Evolutionary conservation across 1,140 invertebrate genomes (phyloP), one percentile per base, ranked within the genome.

Genomic region (Monomorium pharaonis): DNA sequence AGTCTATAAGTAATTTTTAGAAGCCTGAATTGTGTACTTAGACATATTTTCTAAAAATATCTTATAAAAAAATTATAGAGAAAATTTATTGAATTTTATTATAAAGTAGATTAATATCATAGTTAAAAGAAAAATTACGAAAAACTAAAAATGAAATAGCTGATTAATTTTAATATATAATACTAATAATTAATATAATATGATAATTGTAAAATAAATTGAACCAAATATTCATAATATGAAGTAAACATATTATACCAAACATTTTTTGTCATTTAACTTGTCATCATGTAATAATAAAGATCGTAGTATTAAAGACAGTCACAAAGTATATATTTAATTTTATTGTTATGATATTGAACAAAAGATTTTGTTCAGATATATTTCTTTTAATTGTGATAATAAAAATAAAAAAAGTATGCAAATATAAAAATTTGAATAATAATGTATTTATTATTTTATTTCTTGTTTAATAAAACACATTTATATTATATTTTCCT

Each of bases 181-280:
- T n/a, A n/a, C n/a, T n/a, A n/a, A n/a, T n/a, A n/a, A n/a, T n/a
- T n/a, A n/a, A n/a, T n/a, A n/a, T n/a, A n/a, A n/a, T n/a, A n/a
- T 5, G 9, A 83, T 21, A 33, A 51, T 60, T 12, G 30, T 30
- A 70, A 67, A 80, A 24, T 44, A 69, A 49, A 81, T 81, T 14
- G 3, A 56, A 56, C 56, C 24, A 18, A 69, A 69, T 67, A 65
- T 69, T 37, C 33, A 1, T 0, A 30, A 5, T 21, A 3, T 70
- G 9, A 9, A 51, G 3, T 54, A 72, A 72, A 0, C 1, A 51
- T 21, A 1, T 3, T 4, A 0, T 33, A 72, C 3, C 10, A 51
- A 51, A 27, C 30, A 30, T 70, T 70, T 70, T n/a, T 69, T 24
- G n/a, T 18, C 16, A 27, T 3, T 4, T 27, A 70, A n/a, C 1